A percentile compares a stretch with the other conserved stretches of the same genome.
Conservation (phyloP, 1,140 invertebrate genomes). For the Solenopsis fugax region DNA sequence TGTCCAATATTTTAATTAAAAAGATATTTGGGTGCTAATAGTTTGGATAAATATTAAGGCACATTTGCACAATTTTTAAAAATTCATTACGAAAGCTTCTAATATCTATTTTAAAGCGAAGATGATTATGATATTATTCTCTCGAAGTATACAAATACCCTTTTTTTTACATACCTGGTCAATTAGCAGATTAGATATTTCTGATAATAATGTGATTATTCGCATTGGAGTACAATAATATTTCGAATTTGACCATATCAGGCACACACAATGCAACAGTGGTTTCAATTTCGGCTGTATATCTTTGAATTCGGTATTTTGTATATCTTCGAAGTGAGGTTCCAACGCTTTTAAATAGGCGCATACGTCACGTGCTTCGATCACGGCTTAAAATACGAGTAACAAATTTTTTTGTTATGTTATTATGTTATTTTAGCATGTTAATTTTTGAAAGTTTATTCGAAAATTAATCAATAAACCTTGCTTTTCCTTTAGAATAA, state of each 20-base stretch:
- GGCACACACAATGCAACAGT: slow-evolving; percentile 91
- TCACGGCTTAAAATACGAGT: slow-evolving; percentile 78
- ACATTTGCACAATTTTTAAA: background rate
- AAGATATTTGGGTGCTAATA: background rate
- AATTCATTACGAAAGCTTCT: background rate
- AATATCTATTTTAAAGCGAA: background rate
- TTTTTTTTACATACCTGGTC: slow-evolving; percentile 86
- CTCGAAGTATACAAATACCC: slow-evolving; percentile 40
- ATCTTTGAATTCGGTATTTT: slow-evolving; percentile 90
- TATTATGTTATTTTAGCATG: background rate
- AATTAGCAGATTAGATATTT: slow-evolving; percentile 93
- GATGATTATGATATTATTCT: background rate
- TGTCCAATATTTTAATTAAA: background rate
- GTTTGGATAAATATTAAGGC: background rate
- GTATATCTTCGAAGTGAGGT: slow-evolving; percentile 90
- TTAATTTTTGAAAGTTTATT: background rate
- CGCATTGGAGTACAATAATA: slow-evolving; percentile 93
- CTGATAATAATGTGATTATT: slow-evolving; percentile 91
- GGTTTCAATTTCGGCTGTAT: slow-evolving; percentile 88
- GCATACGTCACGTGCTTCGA: slow-evolving; percentile 90
- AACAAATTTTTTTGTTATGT: background rate
- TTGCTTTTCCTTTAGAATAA: background rate
- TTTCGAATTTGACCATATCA: slow-evolving; percentile 94
- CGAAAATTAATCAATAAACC: background rate
- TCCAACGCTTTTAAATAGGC: slow-evolving; percentile 89